These are phyloP conservation scores for Nymphalis urticae DNA, from an alignment of 2,888 invertebrate species.

Conservation along the genomic window DNA sequence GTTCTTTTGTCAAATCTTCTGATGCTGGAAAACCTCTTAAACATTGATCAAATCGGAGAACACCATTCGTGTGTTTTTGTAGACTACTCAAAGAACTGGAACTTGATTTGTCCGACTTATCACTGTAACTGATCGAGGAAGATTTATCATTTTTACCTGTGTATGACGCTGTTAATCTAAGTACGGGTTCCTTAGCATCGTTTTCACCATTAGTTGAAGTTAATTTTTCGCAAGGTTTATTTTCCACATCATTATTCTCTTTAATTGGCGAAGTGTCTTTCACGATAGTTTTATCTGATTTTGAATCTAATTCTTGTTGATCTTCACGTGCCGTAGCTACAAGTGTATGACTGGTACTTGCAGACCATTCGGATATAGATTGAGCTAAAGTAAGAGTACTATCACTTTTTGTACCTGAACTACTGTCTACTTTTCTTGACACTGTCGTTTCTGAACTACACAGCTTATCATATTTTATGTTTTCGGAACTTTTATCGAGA, in stretches of 20 bases:
- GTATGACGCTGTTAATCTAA: slow-evolving; percentile 62
- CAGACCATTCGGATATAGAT: slow-evolving; percentile 92
- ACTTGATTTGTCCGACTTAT: slow-evolving; percentile 78
- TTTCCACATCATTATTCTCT: slow-evolving; percentile 52
- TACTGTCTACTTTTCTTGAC: slow-evolving; percentile 80
- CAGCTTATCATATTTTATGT: slow-evolving; percentile 81
- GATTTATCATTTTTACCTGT: slow-evolving; percentile 69
- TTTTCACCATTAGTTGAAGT: slow-evolving; percentile 51
- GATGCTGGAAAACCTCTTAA: slow-evolving; percentile 57
- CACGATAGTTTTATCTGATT: slow-evolving; percentile 73
- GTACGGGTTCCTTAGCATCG: slow-evolving; percentile 58
- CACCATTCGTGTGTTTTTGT: slow-evolving; percentile 71
- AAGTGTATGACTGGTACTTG: slow-evolving; percentile 88
- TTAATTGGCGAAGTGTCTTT: slow-evolving; percentile 60
- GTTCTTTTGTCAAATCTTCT: slow-evolving; percentile 59
- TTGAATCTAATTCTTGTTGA: slow-evolving; percentile 69
- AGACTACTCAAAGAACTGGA: slow-evolving; percentile 77
- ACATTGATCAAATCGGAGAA: slow-evolving; percentile 67
- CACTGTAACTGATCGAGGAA: slow-evolving; percentile 77
- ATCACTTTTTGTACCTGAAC: slow-evolving; percentile 89
- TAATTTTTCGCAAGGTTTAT: slow-evolving; percentile 47
- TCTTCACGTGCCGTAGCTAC: slow-evolving; percentile 83
- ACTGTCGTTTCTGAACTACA: slow-evolving; percentile 83
- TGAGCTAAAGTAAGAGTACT: slow-evolving; percentile 89
- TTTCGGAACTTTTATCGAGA: slow-evolving; percentile 80